Percentiles rank a stretch among this genome's conserved stretches.
Conservation (phyloP, 2,797 vertebrate species). For the Falco peregrinus region DNA sequence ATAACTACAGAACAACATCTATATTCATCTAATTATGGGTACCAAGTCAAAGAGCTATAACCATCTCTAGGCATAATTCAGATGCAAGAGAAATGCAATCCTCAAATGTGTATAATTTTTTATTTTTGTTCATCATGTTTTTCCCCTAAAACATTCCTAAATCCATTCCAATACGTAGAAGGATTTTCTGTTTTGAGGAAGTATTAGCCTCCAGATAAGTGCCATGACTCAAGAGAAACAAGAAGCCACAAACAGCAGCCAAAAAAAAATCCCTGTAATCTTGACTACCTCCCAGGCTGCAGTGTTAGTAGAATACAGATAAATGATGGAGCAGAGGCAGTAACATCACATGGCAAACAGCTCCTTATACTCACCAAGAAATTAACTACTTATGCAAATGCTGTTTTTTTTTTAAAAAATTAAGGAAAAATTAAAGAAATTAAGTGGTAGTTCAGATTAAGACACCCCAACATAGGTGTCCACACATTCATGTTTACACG, state of each 20-base stretch:
- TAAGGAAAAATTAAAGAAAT: not conserved
- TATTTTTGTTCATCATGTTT: not conserved
- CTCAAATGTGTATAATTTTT: not conserved
- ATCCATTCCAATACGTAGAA: not conserved
- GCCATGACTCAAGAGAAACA: constrained; percentile 4
- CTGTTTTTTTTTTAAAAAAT: too few relatives aligned
- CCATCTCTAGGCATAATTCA: not conserved
- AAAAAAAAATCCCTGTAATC: not conserved
- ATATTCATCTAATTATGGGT: not conserved
- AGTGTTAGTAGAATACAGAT: not conserved
- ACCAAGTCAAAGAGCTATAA: not conserved
- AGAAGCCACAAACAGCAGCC: not conserved
- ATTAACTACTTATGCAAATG: not conserved
- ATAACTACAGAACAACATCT: not conserved
- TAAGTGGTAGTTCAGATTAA: not conserved
- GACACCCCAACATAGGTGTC: not conserved
- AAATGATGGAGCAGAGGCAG: not conserved
- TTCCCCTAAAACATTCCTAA: not conserved
- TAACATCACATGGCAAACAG: not conserved
- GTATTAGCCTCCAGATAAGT: not conserved
- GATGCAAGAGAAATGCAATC: not conserved
- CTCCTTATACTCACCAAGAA: not conserved
- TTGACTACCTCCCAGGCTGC: not conserved
- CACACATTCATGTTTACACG: not conserved
- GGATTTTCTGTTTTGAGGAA: constrained; percentile 14